Evolutionary conservation across 2,888 invertebrate genomes (phyloP).

Genomic region (Hypena proboscidalis): DNA sequence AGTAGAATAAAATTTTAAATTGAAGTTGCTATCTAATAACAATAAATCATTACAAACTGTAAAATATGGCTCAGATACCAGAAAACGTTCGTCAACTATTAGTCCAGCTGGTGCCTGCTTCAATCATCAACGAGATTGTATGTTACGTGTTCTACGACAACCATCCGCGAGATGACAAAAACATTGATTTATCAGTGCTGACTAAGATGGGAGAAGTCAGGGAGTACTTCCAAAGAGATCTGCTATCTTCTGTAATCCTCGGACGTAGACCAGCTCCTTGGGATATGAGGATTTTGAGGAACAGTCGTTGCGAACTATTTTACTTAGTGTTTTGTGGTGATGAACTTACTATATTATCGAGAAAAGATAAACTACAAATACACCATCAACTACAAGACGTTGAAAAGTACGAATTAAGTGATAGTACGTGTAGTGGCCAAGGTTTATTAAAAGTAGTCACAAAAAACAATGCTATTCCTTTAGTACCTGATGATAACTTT

Average conservation of each 20-base stretch:
- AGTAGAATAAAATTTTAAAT: too few relatives aligned
- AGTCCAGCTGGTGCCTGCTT: constrained; percentile 56
- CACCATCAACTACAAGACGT: constrained; percentile 54
- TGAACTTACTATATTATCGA: constrained; percentile 59
- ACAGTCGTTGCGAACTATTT: constrained; percentile 58
- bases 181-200: constrained; percentile 64
- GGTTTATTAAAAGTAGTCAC: constrained; percentile 55
- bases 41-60: neutral
- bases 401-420: constrained; percentile 55
- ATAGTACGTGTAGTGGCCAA: constrained; percentile 56
- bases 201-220: constrained; percentile 62
- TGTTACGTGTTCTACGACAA: constrained; percentile 71
- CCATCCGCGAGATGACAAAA: constrained; percentile 60
- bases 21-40: constrained; percentile 12
- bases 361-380: constrained; percentile 47
- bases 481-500: constrained; percentile 70
- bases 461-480: constrained; percentile 65
- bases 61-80: constrained; percentile 38
- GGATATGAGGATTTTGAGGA: constrained; percentile 62
- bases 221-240: constrained; percentile 64
- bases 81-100: constrained; percentile 55
- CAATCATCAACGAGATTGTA: constrained; percentile 53
- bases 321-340: constrained; percentile 57
- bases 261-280: constrained; percentile 28
- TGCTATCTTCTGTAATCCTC: constrained; percentile 51